phyloP scores from a whole-genome alignment of 2,797 vertebrate genomes.

The Nyctalus aviator region DNA sequence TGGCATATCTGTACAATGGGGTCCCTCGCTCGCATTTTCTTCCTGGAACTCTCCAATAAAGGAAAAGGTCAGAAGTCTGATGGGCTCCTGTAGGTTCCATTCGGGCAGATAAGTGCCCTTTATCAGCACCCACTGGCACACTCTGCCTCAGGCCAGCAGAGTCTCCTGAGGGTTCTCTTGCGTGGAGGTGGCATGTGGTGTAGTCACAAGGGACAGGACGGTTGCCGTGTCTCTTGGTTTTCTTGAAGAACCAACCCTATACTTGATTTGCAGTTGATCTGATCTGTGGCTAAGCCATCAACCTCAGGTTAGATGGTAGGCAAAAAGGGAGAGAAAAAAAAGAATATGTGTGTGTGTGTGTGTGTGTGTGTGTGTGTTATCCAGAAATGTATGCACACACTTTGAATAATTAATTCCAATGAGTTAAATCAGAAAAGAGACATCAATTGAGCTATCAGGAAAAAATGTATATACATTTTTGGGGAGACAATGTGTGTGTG shows the following conservation, averaged over 20 bases:
- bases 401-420: too few relatives aligned
- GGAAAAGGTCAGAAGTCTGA: constrained; percentile 66
- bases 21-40: constrained; percentile 1
- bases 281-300: constrained; percentile 71
- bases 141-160: constrained; percentile 43
- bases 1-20: background rate
- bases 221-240: background rate
- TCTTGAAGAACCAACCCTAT: constrained; percentile 36
- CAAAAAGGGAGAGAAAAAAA: background rate
- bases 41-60: constrained; percentile 64
- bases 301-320: constrained; percentile 45
- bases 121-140: constrained; percentile 4
- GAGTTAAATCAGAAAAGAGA: too few relatives aligned
- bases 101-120: constrained; percentile 54
- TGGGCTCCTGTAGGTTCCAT: constrained; percentile 20
- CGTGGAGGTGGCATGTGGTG: background rate
- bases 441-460: too few relatives aligned
- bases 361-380: too few relatives aligned
- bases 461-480: too few relatives aligned
- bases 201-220: background rate
- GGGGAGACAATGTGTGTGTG: background rate
- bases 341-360: too few relatives aligned
- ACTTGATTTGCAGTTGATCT: constrained; percentile 50
- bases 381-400: background rate
- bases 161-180: constrained; percentile 56